Base-by-base conservation (phyloP, 2,797 vertebrate species). In the Clarias platycephalus region DNA sequence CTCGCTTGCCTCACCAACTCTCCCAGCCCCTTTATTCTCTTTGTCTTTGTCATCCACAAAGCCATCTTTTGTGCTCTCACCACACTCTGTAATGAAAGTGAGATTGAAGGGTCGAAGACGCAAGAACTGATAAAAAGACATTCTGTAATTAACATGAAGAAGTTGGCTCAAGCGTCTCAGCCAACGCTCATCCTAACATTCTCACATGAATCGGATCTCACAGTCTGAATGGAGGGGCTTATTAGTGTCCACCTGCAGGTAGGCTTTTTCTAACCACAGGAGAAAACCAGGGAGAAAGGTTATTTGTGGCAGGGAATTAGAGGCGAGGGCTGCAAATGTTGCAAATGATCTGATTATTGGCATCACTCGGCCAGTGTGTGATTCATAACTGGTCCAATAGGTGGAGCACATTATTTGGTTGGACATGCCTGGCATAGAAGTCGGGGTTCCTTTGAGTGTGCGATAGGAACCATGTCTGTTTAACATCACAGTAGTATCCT, bases 81-180 rank as follows among this genome's bases (percentile, higher is more conserved):
- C 71, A 82, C 84, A 68, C 68, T 83, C 68, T 81, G 81, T 87
- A 88, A 98, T 98, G 96, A 99, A 98, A 97, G 97, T 95, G 94
- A 95, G 94, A 98, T 97, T 98, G 97, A 96, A 95, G 94, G 95
- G 94, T 95, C 90, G 95, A 95, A 95, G 96, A 95, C 95, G 94
- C 95, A 94, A 95, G 95, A 95, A 94, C 95, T 92, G 96, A 96
- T 97, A 97, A 97, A 97, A 96, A 96, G 95, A 93, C 94, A 93
- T 93, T 93, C 94, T 82, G 92, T 96, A 97, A 98, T 98, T 99
- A 98, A 98, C 96, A 94, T 95, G 91, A 94, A 96, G 96, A 95
- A 95, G 94, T 95, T 95, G 86, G 85, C 71, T 34, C 80, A 74
- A 64, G 83, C 70, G 26, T 70, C 85, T 86, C 83, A 37, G 75